Base-by-base conservation (phyloP, 2,888 invertebrate species). In the Stegana nigrithorax region DNA sequence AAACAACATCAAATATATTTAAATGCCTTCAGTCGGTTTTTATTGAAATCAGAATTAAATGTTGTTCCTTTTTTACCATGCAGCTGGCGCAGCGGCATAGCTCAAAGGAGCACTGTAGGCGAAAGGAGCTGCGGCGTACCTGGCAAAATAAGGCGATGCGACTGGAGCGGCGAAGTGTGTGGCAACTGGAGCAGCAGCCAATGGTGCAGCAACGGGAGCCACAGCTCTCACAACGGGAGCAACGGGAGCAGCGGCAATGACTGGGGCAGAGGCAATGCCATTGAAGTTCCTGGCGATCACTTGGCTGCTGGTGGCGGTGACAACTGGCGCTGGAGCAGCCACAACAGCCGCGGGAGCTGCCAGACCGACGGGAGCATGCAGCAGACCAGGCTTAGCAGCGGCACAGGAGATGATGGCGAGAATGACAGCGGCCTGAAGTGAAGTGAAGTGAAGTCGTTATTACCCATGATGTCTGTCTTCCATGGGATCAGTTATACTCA, bases 341-440 rank as follows among this genome's bases (percentile, higher is more conserved):
- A 61, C 59, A 26, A 64, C 64, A 27, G 63, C 57, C 27, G 51
- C 53, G 4, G 21, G 26, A 44, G 53, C 19, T 2, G 51, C 51
- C 27, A 51, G 23, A 2, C 68, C 73, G 8, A 75, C 4, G 2
- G 67, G 27, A 27, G 7, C 60, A 42, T 71, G 73, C 21, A 72
- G 45, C 2, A 78, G 39, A 58, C 76, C 73, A 0, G 81, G 81
- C 3, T 17, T 21, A 36, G 7, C 17, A 42, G 27, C 21, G 1
- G 45, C 47, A 36, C 60, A 61, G 27, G 81, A 76, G 62, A 81
- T 66, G 55, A 81, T 19, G 59, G 81, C 79, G 53, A 72, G 74
- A 60, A 80, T 65, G 57, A 81, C 74, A 71, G 77, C 67, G 64
- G 72, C 69, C 81, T 81, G 26, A 25, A 58, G 25, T 19, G n/a